phyloP scores from a whole-genome alignment of 1,140 invertebrate genomes.

The Drosophila malerkotliana region DNA sequence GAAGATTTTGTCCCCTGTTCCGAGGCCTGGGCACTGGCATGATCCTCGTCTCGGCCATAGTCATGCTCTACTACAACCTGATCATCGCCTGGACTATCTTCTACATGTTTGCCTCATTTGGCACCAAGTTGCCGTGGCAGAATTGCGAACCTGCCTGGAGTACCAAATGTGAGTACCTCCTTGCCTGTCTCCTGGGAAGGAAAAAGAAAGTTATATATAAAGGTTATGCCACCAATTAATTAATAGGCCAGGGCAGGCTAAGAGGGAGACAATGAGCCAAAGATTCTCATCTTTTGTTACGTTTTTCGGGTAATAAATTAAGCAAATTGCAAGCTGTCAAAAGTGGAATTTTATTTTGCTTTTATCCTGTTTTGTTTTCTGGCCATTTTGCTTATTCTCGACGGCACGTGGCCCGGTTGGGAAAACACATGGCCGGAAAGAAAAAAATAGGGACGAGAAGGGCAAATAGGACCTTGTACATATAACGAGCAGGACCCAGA shows the following conservation, averaged over 20 bases:
- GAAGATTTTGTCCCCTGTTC: slow-evolving; percentile 88
- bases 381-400: slow-evolving; percentile 14
- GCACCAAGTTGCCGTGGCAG: slow-evolving; percentile 90
- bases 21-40: slow-evolving; percentile 92
- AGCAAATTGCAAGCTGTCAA: slow-evolving; percentile 69
- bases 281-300: slow-evolving; percentile 37
- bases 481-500: slow-evolving; percentile 16
- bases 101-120: slow-evolving; percentile 91
- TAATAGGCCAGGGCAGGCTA: slow-evolving; percentile 26
- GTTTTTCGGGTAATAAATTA: slow-evolving; percentile 66
- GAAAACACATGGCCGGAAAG: slow-evolving; percentile 34
- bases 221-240: slow-evolving; percentile 42
- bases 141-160: slow-evolving; percentile 91
- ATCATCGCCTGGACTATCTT: slow-evolving; percentile 94
- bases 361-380: slow-evolving; percentile 43
- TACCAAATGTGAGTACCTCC: slow-evolving; percentile 86
- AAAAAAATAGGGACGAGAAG: background rate
- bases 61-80: slow-evolving; percentile 94
- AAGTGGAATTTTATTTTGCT: slow-evolving; percentile 50
- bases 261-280: slow-evolving; percentile 8
- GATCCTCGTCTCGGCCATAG: slow-evolving; percentile 92
- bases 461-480: slow-evolving; percentile 8
- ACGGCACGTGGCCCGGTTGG: slow-evolving; percentile 39
- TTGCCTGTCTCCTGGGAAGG: background rate
- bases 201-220: background rate